Conservation (phyloP, 2,113 vertebrate genomes). For the Fregata magnificens region DNA sequence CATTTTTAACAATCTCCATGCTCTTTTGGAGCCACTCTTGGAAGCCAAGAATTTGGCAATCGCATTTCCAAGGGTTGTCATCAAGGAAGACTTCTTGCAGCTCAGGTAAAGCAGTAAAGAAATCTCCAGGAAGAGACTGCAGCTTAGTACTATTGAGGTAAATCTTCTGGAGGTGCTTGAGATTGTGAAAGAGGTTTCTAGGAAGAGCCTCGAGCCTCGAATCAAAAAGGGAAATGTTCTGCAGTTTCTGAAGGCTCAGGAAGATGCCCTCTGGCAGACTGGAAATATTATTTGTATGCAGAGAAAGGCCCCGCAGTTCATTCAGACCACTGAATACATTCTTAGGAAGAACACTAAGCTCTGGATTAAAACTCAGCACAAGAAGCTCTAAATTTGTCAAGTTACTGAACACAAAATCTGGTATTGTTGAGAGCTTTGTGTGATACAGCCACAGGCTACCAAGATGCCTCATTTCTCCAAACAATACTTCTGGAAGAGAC, state of each 20-base stretch:
- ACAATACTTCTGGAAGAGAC: constrained; percentile 80
- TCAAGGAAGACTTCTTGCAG: constrained; percentile 68
- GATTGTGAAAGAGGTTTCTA: constrained; percentile 70
- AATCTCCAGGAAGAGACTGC: constrained; percentile 58
- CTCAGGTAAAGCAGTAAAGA: constrained; percentile 48
- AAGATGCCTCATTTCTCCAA: constrained; percentile 83
- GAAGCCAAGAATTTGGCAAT: constrained; percentile 79
- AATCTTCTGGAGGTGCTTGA: constrained; percentile 64
- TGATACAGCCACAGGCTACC: constrained; percentile 76
- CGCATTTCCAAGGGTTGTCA: constrained; percentile 82
- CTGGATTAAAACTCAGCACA: constrained; percentile 73
- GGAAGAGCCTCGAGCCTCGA: constrained; percentile 75
- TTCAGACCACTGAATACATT: constrained; percentile 78
- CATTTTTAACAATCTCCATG: neutral
- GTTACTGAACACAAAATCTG: constrained; percentile 82
- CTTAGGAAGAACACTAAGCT: constrained; percentile 75
- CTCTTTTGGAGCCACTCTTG: constrained; percentile 78
- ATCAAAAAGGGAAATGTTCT: constrained; percentile 67
- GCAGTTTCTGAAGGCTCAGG: constrained; percentile 67
- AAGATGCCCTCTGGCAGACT: constrained; percentile 78
- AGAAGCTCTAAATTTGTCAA: constrained; percentile 79
- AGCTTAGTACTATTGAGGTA: constrained; percentile 66
- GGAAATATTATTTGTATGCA: constrained; percentile 74
- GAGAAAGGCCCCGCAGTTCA: constrained; percentile 75
- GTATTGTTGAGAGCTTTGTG: constrained; percentile 82